These are phyloP conservation scores for Helostoma temminkii DNA, from an alignment of 2,797 vertebrate species.

Conservation along the genomic window DNA sequence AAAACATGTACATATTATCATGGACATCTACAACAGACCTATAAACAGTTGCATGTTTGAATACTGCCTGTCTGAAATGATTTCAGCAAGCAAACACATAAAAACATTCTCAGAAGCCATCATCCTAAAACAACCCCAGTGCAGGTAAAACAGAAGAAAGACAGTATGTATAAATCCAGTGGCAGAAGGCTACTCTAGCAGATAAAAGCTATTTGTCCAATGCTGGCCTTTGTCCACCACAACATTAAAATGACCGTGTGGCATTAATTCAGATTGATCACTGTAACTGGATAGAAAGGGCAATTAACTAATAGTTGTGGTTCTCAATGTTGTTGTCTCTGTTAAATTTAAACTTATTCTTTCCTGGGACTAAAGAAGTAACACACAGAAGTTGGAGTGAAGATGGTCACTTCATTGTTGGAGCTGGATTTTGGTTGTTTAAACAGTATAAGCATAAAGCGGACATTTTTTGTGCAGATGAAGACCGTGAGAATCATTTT, in stretches of 20 bases:
- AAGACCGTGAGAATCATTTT: slow-evolving; percentile 15
- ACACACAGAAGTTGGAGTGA: too few species aligned
- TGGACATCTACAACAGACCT: slow-evolving; percentile 9
- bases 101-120: not conserved
- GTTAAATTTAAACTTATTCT: too few species aligned
- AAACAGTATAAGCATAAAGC: too few species aligned
- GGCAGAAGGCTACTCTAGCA: not conserved
- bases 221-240: too few species aligned
- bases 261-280: not conserved
- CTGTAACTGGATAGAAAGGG: not conserved
- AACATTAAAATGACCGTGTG: too few species aligned
- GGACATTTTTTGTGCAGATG: too few species aligned
- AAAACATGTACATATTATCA: slow-evolving; percentile 12
- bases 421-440: not conserved
- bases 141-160: not conserved
- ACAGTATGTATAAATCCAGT: not conserved
- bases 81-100: slow-evolving; percentile 5
- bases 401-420: not conserved
- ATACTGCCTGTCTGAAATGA: slow-evolving; percentile 1
- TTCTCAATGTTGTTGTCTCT: not conserved
- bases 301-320: not conserved
- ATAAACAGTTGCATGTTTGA: slow-evolving; percentile 16
- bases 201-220: slow-evolving; percentile 7
- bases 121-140: not conserved
- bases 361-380: not conserved